Base-by-base conservation (phyloP, 2,888 invertebrate genomes). In the Eilema griseolum region DNA sequence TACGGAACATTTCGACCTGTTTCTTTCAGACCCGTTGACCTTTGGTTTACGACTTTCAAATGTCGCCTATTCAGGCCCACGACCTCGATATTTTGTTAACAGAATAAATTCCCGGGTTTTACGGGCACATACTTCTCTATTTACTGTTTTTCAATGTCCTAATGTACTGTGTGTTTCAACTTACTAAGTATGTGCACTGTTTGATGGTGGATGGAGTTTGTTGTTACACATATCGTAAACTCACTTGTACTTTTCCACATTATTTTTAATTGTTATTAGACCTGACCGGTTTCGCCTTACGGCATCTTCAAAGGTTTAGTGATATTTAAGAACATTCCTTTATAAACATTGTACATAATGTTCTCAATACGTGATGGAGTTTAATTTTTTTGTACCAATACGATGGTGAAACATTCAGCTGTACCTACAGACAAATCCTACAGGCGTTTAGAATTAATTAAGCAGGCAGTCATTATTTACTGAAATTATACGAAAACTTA, bases 41-140 rank as follows among this genome's bases (percentile, higher is more conserved):
- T 88, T 88, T 85, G 74, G 77, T 85, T 86, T 83, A 84, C 79
- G 84, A 79, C 83, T 83, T 82, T 76, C 77, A 85, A 88, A 88
- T 88, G 88, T 81, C 85, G 77, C 73, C 73, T 79, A 77, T 66
- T 71, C 72, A 74, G 70, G 76, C 72, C 63, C 68, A 72, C 76
- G 83, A 70, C 82, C 83, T 81, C 80, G 77, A 78, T 83, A 83
- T 83, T 86, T 79, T 74, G 74, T 70, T 76, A 83, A 82, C 84
- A 85, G 63, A 80, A 85, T 80, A 77, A 72, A 67, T 57, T 56
- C 59, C 67, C 65, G 68, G 57, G 62, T 72, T 73, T 74, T 63
- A 74, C 66, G 65, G 66, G 67, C 77, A 67, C 66, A 69, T 57
- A 56, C 46, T 67, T 59, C 12, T 12, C 33, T 12, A 37, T 75